Evolutionary conservation across 35 echinoderm and acorn worm genomes (phyloP), one percentile per base, ranked within the genome.

Genomic region (Lytechinus variegatus): DNA sequence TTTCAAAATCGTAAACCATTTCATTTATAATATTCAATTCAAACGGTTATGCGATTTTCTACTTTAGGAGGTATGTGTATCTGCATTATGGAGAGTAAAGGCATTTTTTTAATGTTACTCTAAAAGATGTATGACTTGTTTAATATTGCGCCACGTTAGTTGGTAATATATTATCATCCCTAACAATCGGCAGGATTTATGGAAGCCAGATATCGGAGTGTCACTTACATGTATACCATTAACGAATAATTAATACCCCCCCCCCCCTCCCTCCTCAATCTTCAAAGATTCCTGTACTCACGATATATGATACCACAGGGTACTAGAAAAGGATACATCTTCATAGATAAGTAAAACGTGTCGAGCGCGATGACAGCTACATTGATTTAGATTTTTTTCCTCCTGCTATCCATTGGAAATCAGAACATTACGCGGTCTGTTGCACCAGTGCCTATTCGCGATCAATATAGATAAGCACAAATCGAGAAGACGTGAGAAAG

Each of bases 341-440:
- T 8, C 19, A 79, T 16, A 79, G 66, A n/a, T 7, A 79, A 79
- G 66, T 14, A 24, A 24, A 24, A 79, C 66, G 66, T 19, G 66
- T 24, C 19, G 16, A 24, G 61, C 16, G 14, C 16, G 66, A 79
- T 79, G 66, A 79, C 66, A 79, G 66, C 66, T n/a, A 79, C 66
- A 79, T 79, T 79, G 66, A 79, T 79, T 79, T 79, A 79, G n/a
- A 79, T 79, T 79, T 79, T 66, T 71, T 79, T 79, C n/a, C 66
- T 16, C 66, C 6, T 24, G 66, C n/a, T 79, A 79, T 79, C 66
- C 66, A 24, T 24, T 24, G n/a, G 16, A 79, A 79, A 79, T 79
- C 66, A 79, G 66, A 24, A 79, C 1, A 79, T 79, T 79, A 79
- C 66, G 19, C 19, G 66, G 16, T 79, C 8, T 79, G 66, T 24